phyloP scores from a whole-genome alignment of 2,113 vertebrate genomes.

The Periophthalmodon schlosseri region DNA sequence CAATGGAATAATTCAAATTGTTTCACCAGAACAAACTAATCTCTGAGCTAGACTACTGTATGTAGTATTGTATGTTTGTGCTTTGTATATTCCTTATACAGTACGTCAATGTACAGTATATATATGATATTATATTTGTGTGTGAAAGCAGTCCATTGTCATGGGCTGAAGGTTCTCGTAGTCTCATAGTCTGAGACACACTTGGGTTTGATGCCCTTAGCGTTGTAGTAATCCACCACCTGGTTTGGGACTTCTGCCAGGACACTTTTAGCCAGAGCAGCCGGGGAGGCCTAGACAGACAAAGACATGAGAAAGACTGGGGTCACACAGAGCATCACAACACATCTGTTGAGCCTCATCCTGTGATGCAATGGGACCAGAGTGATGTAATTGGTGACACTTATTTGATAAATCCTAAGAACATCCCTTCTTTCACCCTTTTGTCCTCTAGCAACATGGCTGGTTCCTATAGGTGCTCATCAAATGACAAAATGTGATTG shows the following conservation, averaged over 20 bases:
- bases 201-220: conserved; percentile 97
- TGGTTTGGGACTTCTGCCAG: conserved; percentile 99
- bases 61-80: conserved; percentile 53
- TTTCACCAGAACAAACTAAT: conserved; percentile 85
- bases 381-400: conserved; percentile 46
- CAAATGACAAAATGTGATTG: conserved; percentile 3
- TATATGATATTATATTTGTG: conserved; percentile 59
- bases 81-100: conserved; percentile 56
- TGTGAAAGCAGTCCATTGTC: conserved; percentile 68
- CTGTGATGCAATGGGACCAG: conserved; percentile 28
- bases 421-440: conserved; percentile 29
- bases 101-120: conserved; percentile 46
- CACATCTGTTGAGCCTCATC: conserved; percentile 21
- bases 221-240: conserved; percentile 99
- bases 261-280: conserved; percentile 96
- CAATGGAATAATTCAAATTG: conserved; percentile 77
- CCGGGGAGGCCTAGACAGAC: conserved; percentile 89
- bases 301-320: conserved; percentile 61
- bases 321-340: conserved; percentile 28
- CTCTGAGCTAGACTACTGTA: conserved; percentile 71
- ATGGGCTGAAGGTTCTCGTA: conserved; percentile 93
- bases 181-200: conserved; percentile 94
- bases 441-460: conserved; percentile 9
- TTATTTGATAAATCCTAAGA: conserved; percentile 26
- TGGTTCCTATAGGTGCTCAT: background rate